phyloP scores from a whole-genome alignment of 92 coral and sea anemone genomes.

The Phenganax subtilis region DNA sequence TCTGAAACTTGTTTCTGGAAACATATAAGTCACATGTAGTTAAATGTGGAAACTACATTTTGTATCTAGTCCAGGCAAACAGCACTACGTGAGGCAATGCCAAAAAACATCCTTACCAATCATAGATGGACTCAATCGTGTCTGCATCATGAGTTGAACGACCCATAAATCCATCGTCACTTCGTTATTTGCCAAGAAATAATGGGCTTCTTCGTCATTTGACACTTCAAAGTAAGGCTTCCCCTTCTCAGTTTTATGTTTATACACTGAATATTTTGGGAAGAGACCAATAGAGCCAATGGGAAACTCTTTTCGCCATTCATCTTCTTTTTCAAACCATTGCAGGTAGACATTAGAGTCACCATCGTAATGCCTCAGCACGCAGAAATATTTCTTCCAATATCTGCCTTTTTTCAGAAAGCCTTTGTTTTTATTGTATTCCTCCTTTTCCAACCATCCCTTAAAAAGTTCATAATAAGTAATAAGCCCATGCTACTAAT shows the following conservation, averaged over 20 bases:
- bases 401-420: slow-evolving; percentile 84
- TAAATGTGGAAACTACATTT: background rate
- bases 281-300: slow-evolving; percentile 80
- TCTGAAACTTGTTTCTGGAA: slow-evolving; percentile 67
- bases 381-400: slow-evolving; percentile 87
- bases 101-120: slow-evolving; percentile 55
- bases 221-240: slow-evolving; percentile 76
- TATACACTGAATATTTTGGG: slow-evolving; percentile 80
- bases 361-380: slow-evolving; percentile 69
- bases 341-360: slow-evolving; percentile 83
- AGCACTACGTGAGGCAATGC: background rate
- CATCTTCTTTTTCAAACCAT: slow-evolving; percentile 92
- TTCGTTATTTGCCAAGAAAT: slow-evolving; percentile 84
- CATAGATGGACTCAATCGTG: slow-evolving; percentile 69
- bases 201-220: slow-evolving; percentile 68
- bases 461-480: background rate
- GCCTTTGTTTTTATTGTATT: slow-evolving; percentile 62
- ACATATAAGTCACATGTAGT: background rate
- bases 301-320: slow-evolving; percentile 81
- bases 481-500: too few relatives aligned
- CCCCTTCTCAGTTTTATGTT: slow-evolving; percentile 66
- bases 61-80: background rate
- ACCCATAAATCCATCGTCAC: slow-evolving; percentile 93
- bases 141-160: slow-evolving; percentile 93
- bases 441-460: slow-evolving; percentile 95